Evolutionary conservation across 2,113 vertebrate genomes (phyloP), one percentile per base, ranked within the genome.

Genomic region (Empidonax alnorum): DNA sequence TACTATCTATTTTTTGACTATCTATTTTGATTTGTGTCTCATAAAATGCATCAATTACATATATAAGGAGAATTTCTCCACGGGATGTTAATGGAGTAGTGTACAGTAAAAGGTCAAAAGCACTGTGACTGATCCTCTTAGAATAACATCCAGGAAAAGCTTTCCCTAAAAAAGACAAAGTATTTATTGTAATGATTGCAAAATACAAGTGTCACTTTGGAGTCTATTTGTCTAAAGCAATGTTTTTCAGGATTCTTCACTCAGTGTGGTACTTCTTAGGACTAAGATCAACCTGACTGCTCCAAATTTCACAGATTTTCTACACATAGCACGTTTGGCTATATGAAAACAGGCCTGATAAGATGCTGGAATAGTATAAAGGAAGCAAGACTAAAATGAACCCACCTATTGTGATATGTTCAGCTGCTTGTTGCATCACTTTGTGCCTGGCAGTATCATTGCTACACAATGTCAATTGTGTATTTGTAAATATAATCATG

Each of bases 21-120:
- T 96, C 79, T 95, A 81, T 96, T 97, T 94, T 96, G 87, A 94
- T 95, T 87, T 95, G 83, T 95, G 96, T 95, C 89, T 97, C 69
- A 81, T 86, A 92, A 93, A 96, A 90, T 83, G 65, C 73, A 92
- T 96, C 91, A 88, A 84, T 95, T 89, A 83, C 71, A n/a, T 95
- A 93, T 87, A 94, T 71, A 72, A 56, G 50, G 73, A 86, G 74
- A 71, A 66, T 88, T 87, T 96, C 87, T 93, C 72, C 67, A 84
- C 68, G 62, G 46, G 92, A 90, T 94, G 89, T 84, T 94, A 96
- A 96, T 86, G 75, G 94, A 83, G 56, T 58, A 90, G 84, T 47
- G 42, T 66, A 76, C 58, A 93, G 84, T 67, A 77, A 92, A 91
- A 97, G 97, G 96, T 97, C 96, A 97, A 83, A 83, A 69, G 80